These are phyloP conservation scores for Adelphocoris suturalis DNA, from an alignment of 2,888 invertebrate genomes.

Conservation along the genomic window DNA sequence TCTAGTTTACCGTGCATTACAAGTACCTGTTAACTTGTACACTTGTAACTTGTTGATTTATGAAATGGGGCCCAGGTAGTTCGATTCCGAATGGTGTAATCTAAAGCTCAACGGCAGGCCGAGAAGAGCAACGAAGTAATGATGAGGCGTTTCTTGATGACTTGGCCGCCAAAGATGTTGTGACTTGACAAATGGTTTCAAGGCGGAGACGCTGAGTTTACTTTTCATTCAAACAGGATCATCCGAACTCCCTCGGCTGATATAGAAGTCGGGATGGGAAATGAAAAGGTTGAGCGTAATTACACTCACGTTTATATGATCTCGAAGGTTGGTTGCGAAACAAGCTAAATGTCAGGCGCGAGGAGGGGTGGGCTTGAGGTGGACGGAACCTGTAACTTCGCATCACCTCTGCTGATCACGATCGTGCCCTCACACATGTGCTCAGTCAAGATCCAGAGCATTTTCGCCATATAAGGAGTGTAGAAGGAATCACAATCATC, in stretches of 20 bases:
- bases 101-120: too few species aligned
- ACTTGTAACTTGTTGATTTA: too few species aligned
- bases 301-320: not conserved
- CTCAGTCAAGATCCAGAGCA: not conserved
- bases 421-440: not conserved
- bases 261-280: not conserved
- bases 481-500: too few species aligned
- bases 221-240: conserved; percentile 6
- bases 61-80: too few species aligned
- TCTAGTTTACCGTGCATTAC: too few species aligned
- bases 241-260: not conserved
- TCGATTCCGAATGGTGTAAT: too few species aligned
- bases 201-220: not conserved
- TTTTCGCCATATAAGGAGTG: too few species aligned
- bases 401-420: not conserved
- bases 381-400: too few species aligned
- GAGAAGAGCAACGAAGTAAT: not conserved
- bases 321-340: not conserved
- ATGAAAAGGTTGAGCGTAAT: not conserved
- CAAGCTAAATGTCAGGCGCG: not conserved
- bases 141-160: not conserved
- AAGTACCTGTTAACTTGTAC: too few species aligned
- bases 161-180: too few species aligned
- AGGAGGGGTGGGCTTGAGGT: not conserved
- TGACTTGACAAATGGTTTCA: not conserved